phyloP scores from a whole-genome alignment of 2,797 vertebrate genomes.

The Rhynchotus rufescens region DNA sequence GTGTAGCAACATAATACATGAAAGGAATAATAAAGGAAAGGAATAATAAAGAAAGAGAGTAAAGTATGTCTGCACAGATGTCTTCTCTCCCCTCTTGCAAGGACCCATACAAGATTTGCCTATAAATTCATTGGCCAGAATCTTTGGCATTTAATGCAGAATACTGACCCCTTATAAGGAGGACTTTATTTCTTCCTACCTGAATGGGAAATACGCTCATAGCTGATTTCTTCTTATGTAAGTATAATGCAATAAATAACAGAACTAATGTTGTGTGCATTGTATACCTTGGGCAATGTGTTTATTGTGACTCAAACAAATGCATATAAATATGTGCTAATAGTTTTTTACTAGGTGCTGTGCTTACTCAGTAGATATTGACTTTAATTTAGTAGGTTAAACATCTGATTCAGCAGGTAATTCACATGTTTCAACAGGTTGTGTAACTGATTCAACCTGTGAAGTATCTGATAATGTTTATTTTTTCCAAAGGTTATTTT shows the following conservation, averaged over 20 bases:
- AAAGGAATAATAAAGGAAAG: constrained; percentile 17
- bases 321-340: not conserved
- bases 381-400: constrained; percentile 48
- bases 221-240: constrained; percentile 3
- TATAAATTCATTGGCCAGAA: not conserved
- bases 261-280: not conserved
- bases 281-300: not conserved
- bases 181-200: not conserved
- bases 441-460: constrained; percentile 17
- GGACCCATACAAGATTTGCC: not conserved
- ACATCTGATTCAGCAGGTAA: constrained; percentile 70
- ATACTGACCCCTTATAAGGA: not conserved
- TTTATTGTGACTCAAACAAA: constrained; percentile 15
- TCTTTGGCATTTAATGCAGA: not conserved
- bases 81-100: not conserved
- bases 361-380: constrained; percentile 19
- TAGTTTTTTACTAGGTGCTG: not conserved
- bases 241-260: not conserved
- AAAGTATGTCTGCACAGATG: not conserved
- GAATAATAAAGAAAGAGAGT: not conserved
- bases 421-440: constrained; percentile 67
- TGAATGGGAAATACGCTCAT: constrained; percentile 7
- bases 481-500: constrained; percentile 65
- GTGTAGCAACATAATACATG: not conserved
- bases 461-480: constrained; percentile 54